Evolutionary conservation across 2,888 invertebrate genomes (phyloP).

Genomic region (Acronicta aceris): DNA sequence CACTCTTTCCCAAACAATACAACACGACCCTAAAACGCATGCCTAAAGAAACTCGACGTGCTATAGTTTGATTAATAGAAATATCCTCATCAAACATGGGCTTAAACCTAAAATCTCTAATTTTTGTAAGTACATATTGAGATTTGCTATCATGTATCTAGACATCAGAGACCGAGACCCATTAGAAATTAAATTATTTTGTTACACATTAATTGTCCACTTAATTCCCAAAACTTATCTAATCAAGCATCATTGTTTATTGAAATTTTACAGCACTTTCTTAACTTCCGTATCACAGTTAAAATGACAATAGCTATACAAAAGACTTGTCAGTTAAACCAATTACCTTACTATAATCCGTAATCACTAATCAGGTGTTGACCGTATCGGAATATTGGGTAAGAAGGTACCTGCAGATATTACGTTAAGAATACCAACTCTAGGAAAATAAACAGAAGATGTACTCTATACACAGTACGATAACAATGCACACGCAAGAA

Average conservation of each 20-base stretch:
- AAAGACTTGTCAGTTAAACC: constrained; percentile 26
- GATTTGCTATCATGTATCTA: no score
- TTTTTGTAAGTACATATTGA: no score
- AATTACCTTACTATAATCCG: constrained; percentile 47
- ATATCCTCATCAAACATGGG: no score
- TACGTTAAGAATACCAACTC: constrained; percentile 27
- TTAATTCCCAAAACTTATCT: constrained; percentile 4
- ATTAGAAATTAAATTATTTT: no score
- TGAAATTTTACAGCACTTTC: constrained; percentile 31
- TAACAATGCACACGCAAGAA: no score
- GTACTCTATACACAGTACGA: background rate
- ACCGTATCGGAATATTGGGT: constrained; percentile 54
- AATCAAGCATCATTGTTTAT: constrained; percentile 21
- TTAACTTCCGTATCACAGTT: constrained; percentile 35
- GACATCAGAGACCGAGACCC: no score
- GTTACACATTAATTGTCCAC: no score
- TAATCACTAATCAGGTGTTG: constrained; percentile 52
- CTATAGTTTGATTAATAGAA: no score
- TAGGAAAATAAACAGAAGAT: constrained; percentile 19
- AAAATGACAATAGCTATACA: constrained; percentile 34
- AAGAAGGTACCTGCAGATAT: constrained; percentile 54
- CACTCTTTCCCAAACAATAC: no score
- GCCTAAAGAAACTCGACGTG: no score
- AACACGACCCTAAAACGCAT: no score
- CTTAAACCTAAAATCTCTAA: no score